Conservation (phyloP, 2,113 vertebrate genomes). For the Gavialis gangeticus region DNA sequence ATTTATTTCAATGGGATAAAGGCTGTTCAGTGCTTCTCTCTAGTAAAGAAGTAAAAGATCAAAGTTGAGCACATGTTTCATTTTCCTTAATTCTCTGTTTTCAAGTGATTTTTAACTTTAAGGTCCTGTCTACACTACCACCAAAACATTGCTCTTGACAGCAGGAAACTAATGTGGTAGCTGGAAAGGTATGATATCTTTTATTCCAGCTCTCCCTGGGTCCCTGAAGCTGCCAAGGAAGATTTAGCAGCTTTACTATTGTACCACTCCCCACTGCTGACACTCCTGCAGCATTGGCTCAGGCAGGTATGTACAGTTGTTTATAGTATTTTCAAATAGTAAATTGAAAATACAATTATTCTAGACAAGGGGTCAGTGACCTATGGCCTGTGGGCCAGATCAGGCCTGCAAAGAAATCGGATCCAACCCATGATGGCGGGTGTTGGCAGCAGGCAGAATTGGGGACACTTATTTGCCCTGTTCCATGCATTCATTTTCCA, state of each 20-base stretch:
- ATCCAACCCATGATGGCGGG: no score
- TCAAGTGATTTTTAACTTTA: background rate
- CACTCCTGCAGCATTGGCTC: no score
- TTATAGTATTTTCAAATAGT: background rate
- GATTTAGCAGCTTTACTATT: background rate
- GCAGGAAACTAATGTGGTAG: background rate
- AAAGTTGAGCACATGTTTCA: background rate
- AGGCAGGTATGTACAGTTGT: background rate
- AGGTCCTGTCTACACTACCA: slow-evolving; percentile 18
- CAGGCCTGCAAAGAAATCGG: no score
- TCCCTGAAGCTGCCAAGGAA: background rate
- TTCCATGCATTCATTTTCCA: no score
- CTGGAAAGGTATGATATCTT: background rate
- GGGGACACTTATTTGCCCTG: no score
- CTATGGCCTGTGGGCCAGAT: no score
- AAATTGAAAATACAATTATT: background rate
- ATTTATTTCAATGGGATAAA: background rate
- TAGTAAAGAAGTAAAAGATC: background rate
- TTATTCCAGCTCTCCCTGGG: background rate
- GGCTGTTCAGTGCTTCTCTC: background rate
- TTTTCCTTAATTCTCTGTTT: background rate
- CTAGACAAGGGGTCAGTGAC: no score
- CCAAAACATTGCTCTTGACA: background rate
- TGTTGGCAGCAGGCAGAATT: no score
- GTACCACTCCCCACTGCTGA: no score